Conservation (phyloP, 1,140 invertebrate genomes). For the Papilio helenus region DNA sequence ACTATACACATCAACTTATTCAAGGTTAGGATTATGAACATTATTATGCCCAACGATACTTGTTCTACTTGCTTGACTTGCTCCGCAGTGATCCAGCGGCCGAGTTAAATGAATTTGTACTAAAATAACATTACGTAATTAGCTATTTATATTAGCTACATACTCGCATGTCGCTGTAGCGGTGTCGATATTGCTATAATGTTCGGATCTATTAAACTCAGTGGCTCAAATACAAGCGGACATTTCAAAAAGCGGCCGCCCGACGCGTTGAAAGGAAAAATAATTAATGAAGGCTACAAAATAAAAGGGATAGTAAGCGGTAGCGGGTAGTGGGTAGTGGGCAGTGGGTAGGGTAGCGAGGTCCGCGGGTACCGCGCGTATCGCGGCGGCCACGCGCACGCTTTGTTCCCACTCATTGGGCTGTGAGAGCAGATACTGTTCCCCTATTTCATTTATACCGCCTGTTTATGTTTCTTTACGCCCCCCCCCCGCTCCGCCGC, state of each 20-base stretch:
- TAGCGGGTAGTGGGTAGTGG: constrained; percentile 19
- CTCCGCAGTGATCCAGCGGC: background rate
- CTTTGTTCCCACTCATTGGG: constrained; percentile 59
- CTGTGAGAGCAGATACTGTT: constrained; percentile 60
- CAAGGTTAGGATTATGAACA: background rate
- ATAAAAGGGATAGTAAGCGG: constrained; percentile 40
- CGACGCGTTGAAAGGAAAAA: constrained; percentile 25
- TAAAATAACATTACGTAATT: background rate
- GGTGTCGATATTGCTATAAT: background rate
- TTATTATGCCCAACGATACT: background rate
- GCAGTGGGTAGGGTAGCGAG: constrained; percentile 4
- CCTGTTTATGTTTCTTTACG: constrained; percentile 42
- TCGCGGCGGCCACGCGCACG: constrained; percentile 43
- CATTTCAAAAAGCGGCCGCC: constrained; percentile 16
- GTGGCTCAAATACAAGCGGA: constrained; percentile 21
- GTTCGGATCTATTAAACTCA: background rate
- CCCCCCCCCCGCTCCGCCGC: background rate
- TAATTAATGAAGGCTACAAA: constrained; percentile 36
- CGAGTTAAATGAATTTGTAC: background rate
- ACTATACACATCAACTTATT: background rate
- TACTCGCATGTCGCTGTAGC: background rate
- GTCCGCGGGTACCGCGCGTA: constrained; percentile 30
- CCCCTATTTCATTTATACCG: constrained; percentile 53
- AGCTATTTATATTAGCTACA: background rate
- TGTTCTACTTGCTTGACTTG: background rate